Percentiles rank a stretch among this genome's conserved stretches.
Conservation (phyloP, 2,888 invertebrate species). For the Tipula helvola region DNA sequence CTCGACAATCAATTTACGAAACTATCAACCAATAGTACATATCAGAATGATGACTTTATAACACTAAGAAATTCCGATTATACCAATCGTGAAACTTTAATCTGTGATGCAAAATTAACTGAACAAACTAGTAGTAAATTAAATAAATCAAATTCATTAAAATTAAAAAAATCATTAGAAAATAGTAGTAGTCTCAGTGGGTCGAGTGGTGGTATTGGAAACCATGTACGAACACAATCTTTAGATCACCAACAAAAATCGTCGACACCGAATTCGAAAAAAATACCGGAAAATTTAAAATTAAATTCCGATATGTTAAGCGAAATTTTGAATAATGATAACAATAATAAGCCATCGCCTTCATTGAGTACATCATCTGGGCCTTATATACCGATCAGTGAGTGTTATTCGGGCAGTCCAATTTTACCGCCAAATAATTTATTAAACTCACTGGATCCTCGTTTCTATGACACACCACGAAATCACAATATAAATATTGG, state of each 20-base stretch:
- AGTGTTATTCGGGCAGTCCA: slow-evolving; percentile 74
- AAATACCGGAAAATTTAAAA: slow-evolving; percentile 35
- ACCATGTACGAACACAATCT: slow-evolving; percentile 16
- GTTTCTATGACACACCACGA: slow-evolving; percentile 40
- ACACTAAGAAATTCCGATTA: slow-evolving; percentile 26
- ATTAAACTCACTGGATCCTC: slow-evolving; percentile 39
- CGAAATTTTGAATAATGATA: slow-evolving; percentile 15
- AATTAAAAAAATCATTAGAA: not conserved
- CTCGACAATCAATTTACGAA: slow-evolving; percentile 15
- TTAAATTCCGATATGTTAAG: slow-evolving; percentile 17
- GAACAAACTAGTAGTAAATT: slow-evolving; percentile 19
- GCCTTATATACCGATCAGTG: slow-evolving; percentile 85
- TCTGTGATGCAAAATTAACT: slow-evolving; percentile 22
- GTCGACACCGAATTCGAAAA: slow-evolving; percentile 26
- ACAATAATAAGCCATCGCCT: slow-evolving; percentile 43
- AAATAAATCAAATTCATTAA: not conserved
- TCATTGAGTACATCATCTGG: slow-evolving; percentile 57
- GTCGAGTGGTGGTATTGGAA: slow-evolving; percentile 11
- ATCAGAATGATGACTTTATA: slow-evolving; percentile 23
- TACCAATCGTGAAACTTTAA: slow-evolving; percentile 29
- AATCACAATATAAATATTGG: slow-evolving; percentile 33
- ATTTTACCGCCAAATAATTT: slow-evolving; percentile 30
- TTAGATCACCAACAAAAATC: slow-evolving; percentile 14
- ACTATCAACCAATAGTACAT: slow-evolving; percentile 16
- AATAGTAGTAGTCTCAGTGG: not conserved